A percentile compares a stretch with the other conserved stretches of the same genome.
These are phyloP conservation scores for Lepidurus packardi DNA, from an alignment of 1,140 invertebrate genomes.

Conservation along the genomic window DNA sequence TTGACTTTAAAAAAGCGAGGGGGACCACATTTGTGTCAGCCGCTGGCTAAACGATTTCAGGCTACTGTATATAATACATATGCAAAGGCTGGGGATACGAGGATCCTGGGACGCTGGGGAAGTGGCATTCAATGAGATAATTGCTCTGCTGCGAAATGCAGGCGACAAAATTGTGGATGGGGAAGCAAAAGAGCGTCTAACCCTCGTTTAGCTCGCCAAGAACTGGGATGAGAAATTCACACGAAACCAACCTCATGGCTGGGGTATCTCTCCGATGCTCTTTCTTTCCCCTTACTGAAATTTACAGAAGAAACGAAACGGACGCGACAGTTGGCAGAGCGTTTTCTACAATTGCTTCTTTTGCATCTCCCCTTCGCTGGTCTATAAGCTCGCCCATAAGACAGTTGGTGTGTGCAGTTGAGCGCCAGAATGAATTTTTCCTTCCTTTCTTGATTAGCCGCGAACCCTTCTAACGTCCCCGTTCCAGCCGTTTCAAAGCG, in stretches of 20 bases:
- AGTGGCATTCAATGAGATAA: background rate
- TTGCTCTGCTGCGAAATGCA: background rate
- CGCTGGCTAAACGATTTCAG: background rate
- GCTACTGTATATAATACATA: background rate
- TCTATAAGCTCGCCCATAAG: background rate
- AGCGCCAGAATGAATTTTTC: background rate
- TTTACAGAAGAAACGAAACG: background rate
- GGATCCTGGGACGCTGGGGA: background rate
- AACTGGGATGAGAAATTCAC: constrained; percentile 5
- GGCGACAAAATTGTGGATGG: background rate
- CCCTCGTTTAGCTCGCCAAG: background rate
- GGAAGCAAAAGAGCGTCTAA: background rate
- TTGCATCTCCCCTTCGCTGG: background rate
- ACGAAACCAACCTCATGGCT: background rate
- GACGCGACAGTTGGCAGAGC: constrained; percentile 7
- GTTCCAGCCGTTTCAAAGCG: background rate
- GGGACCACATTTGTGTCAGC: background rate
- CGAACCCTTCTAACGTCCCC: background rate
- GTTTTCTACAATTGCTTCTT: background rate
- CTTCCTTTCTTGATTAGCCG: background rate
- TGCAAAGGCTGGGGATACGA: background rate
- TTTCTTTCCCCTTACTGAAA: background rate
- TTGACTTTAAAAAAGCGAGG: background rate
- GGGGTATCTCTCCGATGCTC: background rate
- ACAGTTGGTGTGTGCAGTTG: background rate